Base-by-base conservation (phyloP, 2,888 invertebrate genomes). In the Agriotes lineatus region DNA sequence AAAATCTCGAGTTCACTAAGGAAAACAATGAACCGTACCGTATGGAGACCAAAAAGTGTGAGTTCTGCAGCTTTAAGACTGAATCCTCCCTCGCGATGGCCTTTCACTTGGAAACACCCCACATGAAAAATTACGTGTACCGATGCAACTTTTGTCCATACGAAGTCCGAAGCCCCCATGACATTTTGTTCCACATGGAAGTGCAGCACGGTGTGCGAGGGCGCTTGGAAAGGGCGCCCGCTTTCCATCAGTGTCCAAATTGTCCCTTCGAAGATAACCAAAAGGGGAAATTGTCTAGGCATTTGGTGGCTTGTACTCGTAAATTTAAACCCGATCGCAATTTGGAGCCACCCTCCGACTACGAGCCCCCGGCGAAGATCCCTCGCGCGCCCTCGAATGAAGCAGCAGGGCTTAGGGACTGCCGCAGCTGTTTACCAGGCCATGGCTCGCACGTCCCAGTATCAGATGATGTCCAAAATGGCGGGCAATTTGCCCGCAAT, bases 261-360 rank as follows among this genome's bases (percentile, higher is more conserved):
- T 97, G 97, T 86, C 94, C 95, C 0, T 97, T 96, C 80, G 97
- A 97, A 83, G 96, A 96, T 77, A 96, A 96, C 79, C 94, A 95
- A 61, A 96, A 96, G 84, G 94, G 94, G 22, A 96, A 96, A 84
- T 85, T 97, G 76, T 94, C 93, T 0, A 89, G 96, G 37, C 97
- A 97, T 86, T 88, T 93, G 73, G 89, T 94, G 69, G 92, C 95
- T 1, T 97, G 97, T 84, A 89, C 91, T 42, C 95, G 96, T 84
- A 94, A 95, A 81, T 97, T 95, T 85, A 92, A 94, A 82, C 93
- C 95, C 0, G 95, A 95, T 73, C 85, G 90, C 48, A 97, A 97
- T 85, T 86, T 94, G 76, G 91, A 93, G 74, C 96, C 96, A 3
- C 94, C 96, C 0, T 85, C 90, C 0, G 96, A 96, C 80, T 96